These are phyloP conservation scores for Tachycineta bicolor DNA, from an alignment of 2,113 vertebrate genomes.

Conservation along the genomic window DNA sequence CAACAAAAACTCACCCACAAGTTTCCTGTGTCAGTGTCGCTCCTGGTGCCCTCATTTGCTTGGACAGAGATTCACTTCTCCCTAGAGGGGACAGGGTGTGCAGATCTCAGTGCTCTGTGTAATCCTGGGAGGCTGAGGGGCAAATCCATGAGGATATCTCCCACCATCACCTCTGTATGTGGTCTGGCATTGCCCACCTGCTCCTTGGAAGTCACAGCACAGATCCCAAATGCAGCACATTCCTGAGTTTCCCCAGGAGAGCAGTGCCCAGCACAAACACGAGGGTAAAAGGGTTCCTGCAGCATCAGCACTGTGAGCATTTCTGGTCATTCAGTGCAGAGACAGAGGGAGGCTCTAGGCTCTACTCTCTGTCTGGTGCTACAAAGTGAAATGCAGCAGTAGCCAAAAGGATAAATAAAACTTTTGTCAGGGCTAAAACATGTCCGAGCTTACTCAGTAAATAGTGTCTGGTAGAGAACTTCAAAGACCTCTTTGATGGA, in stretches of 20 bases:
- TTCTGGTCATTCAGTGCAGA: constrained; percentile 19
- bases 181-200: neutral
- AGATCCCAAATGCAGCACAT: neutral
- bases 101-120: neutral
- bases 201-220: neutral
- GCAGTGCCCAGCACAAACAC: neutral
- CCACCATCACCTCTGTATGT: neutral
- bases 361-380: neutral
- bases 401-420: constrained; percentile 42
- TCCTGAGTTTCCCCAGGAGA: neutral
- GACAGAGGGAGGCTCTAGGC: neutral
- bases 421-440: neutral
- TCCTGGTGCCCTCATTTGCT: constrained; percentile 18
- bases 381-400: constrained; percentile 44
- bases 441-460: constrained; percentile 7
- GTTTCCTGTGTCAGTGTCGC: neutral
- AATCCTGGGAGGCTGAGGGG: neutral
- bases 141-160: neutral
- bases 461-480: neutral
- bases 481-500: constrained; percentile 4
- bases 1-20: neutral
- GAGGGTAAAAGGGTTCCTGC: neutral
- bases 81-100: neutral
- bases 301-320: constrained; percentile 34
- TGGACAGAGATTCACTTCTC: constrained; percentile 2